Base-by-base conservation (phyloP, 2,888 invertebrate species). In the Ptychoptera contaminata region DNA sequence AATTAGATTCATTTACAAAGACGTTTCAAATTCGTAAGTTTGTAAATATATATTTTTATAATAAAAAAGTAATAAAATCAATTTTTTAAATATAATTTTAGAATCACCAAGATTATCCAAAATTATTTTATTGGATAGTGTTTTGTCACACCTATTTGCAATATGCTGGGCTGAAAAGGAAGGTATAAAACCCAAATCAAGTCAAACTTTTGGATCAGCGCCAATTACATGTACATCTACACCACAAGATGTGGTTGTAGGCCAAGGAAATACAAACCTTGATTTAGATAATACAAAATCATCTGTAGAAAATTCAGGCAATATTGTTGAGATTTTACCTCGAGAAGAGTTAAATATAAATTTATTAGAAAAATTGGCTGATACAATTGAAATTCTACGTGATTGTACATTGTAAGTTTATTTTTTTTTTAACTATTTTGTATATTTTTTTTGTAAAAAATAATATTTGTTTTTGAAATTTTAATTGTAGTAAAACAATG, bases 81-180 rank as follows among this genome's bases (percentile, higher is more conserved):
- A 39, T 32, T 32, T 8, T 44, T 32, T 45, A 5, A 46, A n/a
- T 43, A 23, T 44, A 23, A 41, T 44, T 45, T 12, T 48, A 55
- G 56, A 53, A 29, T 59, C 56, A 51, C 62, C 65, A 1, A 58
- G 62, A n/a, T 50, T 65, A 2, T 62, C 66, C 0, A 58, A 64
- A 47, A 53, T 65, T 2, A 54, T 66, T 9, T 48, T 63, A 2
- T 50, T 66, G 11, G 66, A 66, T 49, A 61, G 61, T 1, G 41
- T 65, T 8, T 50, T 65, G 37, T 58, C 65, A 0, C 63, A 64
- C 39, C 61, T 66, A 60, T 60, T 64, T 42, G 65, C 61, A 2
- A 56, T 61, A 7, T 57, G 56, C 8, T 63, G 63, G 59, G 58
- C 64, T 1, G 62, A 58, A 31, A 61, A 60, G 41, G 62, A 62